Evolutionary conservation across 2,888 invertebrate species (phyloP), one percentile per base, ranked within the genome.

Genomic region (Cerastis rubricosa): DNA sequence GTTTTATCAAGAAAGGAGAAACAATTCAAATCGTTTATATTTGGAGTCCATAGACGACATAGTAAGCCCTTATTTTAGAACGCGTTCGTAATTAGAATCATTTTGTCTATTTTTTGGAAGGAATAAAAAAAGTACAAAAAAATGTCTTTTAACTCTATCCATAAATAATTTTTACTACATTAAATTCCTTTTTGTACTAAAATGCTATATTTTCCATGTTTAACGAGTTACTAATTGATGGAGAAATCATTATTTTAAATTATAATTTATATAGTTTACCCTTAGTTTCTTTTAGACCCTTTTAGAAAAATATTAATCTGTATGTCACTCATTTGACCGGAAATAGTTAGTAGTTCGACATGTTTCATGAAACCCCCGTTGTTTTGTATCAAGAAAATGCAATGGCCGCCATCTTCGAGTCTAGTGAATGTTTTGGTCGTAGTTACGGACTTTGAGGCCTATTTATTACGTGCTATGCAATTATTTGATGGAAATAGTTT

Each of bases 351-450:
- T 93, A 92, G 92, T 94, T 90, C 90, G 93, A 95, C 94, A 94
- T 95, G 94, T 94, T 96, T 94, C 94, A 92, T 94, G 96, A 95
- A 94, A 95, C 96, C 97, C 84, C 97, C 96, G 96, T 95, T 97
- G 97, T 96, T 98, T 98, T 98, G 98, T 98, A 98, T 98, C 98
- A 97, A 97, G 97, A 97, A 97, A 97, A 97, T 96, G 97, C 97
- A 98, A 98, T 98, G 98, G 98, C 98, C 98, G 98, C 98, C 98
- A 98, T 98, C 98, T 98, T 98, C 98, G 97, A 98, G 97, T 98
- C 97, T 97, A 97, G 97, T 97, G 97, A 97, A 98, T 98, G 98
- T 98, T 98, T 98, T 98, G 97, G 97, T 96, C 96, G 96, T 96
- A 96, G 96, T 96, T 96, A 93, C 94, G 91, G 88, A 95, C 93